phyloP scores from a whole-genome alignment of 2,888 invertebrate species.

The Coenonympha arcania region DNA sequence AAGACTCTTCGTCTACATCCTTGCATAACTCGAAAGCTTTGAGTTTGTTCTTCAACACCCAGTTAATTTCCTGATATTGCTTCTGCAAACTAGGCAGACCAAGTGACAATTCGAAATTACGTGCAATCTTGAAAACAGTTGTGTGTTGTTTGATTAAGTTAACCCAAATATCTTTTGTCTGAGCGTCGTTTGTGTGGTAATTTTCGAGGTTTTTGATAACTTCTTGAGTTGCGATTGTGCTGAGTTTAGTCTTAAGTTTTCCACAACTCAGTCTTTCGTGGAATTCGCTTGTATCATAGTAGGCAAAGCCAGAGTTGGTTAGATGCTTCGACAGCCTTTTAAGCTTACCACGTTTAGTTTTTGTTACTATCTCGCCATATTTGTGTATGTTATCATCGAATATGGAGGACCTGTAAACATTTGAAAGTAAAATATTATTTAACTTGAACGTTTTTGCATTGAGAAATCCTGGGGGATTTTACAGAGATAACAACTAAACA shows the following conservation, averaged over 20 bases:
- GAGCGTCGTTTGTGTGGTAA: constrained; percentile 26
- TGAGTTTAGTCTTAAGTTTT: constrained; percentile 40
- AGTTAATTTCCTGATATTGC: constrained; percentile 26
- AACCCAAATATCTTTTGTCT: constrained; percentile 28
- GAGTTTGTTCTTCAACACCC: constrained; percentile 37
- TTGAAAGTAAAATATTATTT: background rate
- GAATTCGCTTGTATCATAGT: constrained; percentile 39
- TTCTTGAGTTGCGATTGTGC: constrained; percentile 27
- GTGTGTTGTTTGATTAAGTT: constrained; percentile 39
- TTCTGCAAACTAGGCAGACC: constrained; percentile 33
- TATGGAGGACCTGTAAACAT: constrained; percentile 47
- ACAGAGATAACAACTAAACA: too few species aligned
- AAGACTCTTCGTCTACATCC: constrained; percentile 41
- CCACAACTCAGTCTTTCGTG: constrained; percentile 37
- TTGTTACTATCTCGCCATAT: constrained; percentile 51
- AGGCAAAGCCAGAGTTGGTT: constrained; percentile 37
- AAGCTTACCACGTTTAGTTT: constrained; percentile 32
- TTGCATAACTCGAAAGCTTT: constrained; percentile 46
- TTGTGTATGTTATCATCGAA: constrained; percentile 55
- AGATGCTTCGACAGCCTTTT: constrained; percentile 37
- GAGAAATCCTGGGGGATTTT: too few species aligned
- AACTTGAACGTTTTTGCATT: background rate
- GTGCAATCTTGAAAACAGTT: constrained; percentile 30
- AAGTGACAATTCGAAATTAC: constrained; percentile 34
- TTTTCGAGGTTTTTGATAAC: constrained; percentile 39